These are phyloP conservation scores for Hylaeus volcanicus DNA, from an alignment of 1,140 invertebrate genomes.

Conservation along the genomic window DNA sequence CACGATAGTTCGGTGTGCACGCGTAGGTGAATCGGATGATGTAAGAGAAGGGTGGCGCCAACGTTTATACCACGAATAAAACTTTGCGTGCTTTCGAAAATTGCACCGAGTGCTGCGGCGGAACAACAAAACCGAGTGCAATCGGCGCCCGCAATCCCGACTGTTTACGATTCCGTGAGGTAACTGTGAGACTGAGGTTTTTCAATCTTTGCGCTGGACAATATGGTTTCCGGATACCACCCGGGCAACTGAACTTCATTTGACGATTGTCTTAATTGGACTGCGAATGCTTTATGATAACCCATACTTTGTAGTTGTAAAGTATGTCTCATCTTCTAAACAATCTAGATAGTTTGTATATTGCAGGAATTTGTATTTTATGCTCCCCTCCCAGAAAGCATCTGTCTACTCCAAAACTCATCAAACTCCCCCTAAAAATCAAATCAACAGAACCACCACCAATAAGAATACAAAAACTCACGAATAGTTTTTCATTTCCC, in stretches of 20 bases:
- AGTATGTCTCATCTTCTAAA: too few relatives aligned
- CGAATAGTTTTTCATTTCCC: too few relatives aligned
- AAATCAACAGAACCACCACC: too few relatives aligned
- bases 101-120: constrained; percentile 11
- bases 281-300: neutral
- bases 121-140: constrained; percentile 25
- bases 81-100: constrained; percentile 28
- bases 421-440: too few relatives aligned
- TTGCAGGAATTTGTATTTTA: too few relatives aligned
- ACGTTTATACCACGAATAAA: constrained; percentile 29
- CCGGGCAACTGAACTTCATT: neutral
- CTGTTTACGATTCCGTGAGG: neutral
- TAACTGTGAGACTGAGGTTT: neutral
- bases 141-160: constrained; percentile 4
- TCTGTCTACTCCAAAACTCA: too few relatives aligned
- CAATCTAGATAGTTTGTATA: too few relatives aligned
- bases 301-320: too few relatives aligned
- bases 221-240: neutral
- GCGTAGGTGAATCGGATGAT: constrained; percentile 32
- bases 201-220: neutral
- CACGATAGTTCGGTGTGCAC: constrained; percentile 13
- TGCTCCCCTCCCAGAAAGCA: too few relatives aligned
- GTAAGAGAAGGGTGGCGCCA: constrained; percentile 31
- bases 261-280: neutral
- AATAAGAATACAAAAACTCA: too few relatives aligned